A percentile compares a stretch with the other conserved stretches of the same genome.
phyloP scores from a whole-genome alignment of 2,888 invertebrate species.

The Pseudanteris insignis region DNA sequence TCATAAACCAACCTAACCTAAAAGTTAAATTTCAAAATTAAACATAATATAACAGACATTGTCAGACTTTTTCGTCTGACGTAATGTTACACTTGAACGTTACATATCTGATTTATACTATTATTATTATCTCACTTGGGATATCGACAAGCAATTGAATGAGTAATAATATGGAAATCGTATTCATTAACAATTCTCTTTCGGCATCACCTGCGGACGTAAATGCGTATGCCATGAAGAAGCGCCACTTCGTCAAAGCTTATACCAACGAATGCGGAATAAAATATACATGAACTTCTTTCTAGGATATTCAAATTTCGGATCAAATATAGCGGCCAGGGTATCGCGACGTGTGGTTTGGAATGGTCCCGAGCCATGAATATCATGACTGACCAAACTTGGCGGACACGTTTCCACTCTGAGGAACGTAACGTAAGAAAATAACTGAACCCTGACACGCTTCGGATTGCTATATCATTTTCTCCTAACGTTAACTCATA shows the following conservation, averaged over 20 bases:
- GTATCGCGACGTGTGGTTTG: slow-evolving; percentile 54
- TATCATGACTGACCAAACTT: slow-evolving; percentile 65
- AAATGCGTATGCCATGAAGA: slow-evolving; percentile 40
- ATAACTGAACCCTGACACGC: slow-evolving; percentile 39
- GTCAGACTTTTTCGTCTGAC: no score
- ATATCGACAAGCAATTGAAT: slow-evolving; percentile 42
- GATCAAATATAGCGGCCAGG: slow-evolving; percentile 62
- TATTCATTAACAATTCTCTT: slow-evolving; percentile 50
- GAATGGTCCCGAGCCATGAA: slow-evolving; percentile 65
- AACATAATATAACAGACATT: no score
- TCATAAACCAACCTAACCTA: no score
- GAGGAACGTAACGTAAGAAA: slow-evolving; percentile 46
- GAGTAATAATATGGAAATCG: slow-evolving; percentile 47
- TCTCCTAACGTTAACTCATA: slow-evolving; percentile 30
- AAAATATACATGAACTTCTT: slow-evolving; percentile 64
- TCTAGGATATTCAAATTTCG: slow-evolving; percentile 63
- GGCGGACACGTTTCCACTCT: slow-evolving; percentile 54
- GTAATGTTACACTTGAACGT: no score
- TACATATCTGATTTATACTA: neutral
- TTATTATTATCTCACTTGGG: neutral
- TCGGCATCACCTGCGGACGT: slow-evolving; percentile 36
- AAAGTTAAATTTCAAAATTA: slow-evolving; percentile 14
- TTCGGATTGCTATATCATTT: slow-evolving; percentile 37
- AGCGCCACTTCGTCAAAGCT: slow-evolving; percentile 34
- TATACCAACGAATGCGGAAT: slow-evolving; percentile 47